Evolutionary conservation across 1,140 invertebrate species (phyloP), one percentile per base, ranked within the genome.

Genomic region (Hestina assimilis): DNA sequence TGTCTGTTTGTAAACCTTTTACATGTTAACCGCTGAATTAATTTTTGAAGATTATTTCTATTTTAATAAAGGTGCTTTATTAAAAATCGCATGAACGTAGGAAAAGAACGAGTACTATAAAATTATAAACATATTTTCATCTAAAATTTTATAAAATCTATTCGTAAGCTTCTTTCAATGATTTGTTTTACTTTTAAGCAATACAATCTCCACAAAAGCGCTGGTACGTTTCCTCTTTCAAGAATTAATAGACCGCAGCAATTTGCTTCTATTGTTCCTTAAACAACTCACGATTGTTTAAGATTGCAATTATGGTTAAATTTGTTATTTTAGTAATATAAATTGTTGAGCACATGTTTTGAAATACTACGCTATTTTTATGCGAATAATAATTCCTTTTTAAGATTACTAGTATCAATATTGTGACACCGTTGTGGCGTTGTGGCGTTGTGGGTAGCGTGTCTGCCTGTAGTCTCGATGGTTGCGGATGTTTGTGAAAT

Each of bases 251-350:
- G 38, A 58, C 35, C 40, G 42, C 31, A 24, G 42, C 42, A 55
- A 55, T 50, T 50, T 58, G 23, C 15, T 24, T 12, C 45, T 48
- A 58, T 42, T 58, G 55, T 58, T 42, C 23, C 23, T 35, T 8
- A 19, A 38, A 38, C 33, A 38, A 19, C 33, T 38, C 15, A 14
- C 33, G 15, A 19, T 38, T 38, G 33, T 19, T 33, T 15, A 33
- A 33, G 31, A 33, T 28, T 8, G 24, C 24, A 2, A 28, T 9
- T 8, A 28, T 28, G n/a, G n/a, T n/a, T 28, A n/a, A 28, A n/a
- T 33, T 33, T 17, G 31, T 33, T 33, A 33, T 12, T 38, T 38
- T 38, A 38, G 3, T 19, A 19, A 38, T 1, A 38, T 38, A 38
- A 38, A 38, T 38, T 19, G 19, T 7, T 17, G 7, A 19, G 11